Conservation (phyloP, 2,888 invertebrate genomes). For the Alloscopus bannaensis region DNA sequence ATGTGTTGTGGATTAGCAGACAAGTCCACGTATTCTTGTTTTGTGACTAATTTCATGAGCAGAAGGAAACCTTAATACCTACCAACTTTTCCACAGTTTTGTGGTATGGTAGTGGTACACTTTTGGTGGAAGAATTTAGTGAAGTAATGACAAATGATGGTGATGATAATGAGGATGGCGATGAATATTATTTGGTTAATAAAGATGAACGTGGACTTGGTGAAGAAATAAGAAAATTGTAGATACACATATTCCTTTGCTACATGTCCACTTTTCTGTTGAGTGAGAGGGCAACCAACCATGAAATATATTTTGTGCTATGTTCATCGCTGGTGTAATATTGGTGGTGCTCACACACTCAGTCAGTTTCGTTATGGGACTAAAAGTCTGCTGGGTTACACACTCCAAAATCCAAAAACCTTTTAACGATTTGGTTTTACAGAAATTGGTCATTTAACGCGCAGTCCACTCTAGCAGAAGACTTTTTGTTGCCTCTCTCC, state of each 20-base stretch:
- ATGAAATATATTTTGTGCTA: constrained; percentile 26
- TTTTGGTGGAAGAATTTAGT: too few species aligned
- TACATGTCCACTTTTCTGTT: constrained; percentile 17
- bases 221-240: neutral
- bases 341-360: too few species aligned
- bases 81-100: too few species aligned
- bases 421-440: constrained; percentile 15
- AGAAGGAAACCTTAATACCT: too few species aligned
- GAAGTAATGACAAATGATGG: neutral
- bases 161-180: neutral
- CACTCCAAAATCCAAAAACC: constrained; percentile 22
- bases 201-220: constrained; percentile 6
- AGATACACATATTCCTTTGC: neutral
- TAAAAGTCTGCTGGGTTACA: constrained; percentile 12
- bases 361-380: too few species aligned
- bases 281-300: constrained; percentile 46
- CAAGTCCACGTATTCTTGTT: too few species aligned
- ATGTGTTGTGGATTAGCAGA: too few species aligned
- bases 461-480: neutral
- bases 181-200: constrained; percentile 4
- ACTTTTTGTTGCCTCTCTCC: constrained; percentile 2
- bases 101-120: too few species aligned
- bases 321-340: neutral
- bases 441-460: too few species aligned
- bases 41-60: too few species aligned